Evolutionary conservation across 2,113 vertebrate genomes (phyloP).

Genomic region (Todiramphus chloris): DNA sequence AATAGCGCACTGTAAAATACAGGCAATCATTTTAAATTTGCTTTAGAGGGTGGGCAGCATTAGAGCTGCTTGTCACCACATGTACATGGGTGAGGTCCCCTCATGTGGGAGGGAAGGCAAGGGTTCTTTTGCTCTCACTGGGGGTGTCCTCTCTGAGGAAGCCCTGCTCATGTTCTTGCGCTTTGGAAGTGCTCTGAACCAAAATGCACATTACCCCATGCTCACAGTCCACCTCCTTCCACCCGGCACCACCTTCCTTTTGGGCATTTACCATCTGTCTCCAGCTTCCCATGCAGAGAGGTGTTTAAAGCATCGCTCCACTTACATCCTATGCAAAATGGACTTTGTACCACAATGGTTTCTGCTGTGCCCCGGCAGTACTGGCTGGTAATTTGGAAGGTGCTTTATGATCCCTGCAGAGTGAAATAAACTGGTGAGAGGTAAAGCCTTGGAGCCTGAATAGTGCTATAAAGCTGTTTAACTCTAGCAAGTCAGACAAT

Average conservation of each 20-base stretch:
- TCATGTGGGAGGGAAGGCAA: neutral
- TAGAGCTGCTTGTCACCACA: neutral
- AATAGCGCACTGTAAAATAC: neutral
- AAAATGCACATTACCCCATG: neutral
- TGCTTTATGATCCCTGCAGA: constrained; percentile 57
- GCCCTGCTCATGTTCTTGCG: neutral
- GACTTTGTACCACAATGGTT: constrained; percentile 31
- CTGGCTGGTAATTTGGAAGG: constrained; percentile 41
- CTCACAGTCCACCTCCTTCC: neutral
- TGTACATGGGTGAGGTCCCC: neutral
- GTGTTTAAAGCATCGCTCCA: neutral
- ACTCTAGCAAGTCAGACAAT: constrained; percentile 1
- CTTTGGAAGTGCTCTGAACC: neutral
- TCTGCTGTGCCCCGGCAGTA: neutral
- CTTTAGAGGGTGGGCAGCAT: neutral
- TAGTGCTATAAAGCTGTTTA: constrained; percentile 49
- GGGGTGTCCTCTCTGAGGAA: neutral
- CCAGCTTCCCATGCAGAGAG: neutral
- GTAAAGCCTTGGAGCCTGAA: constrained; percentile 37
- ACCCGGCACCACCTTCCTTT: neutral
- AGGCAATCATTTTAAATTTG: neutral
- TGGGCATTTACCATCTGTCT: neutral
- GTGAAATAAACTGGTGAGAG: constrained; percentile 52
- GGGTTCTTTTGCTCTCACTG: neutral
- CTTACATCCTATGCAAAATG: neutral